Conservation (phyloP, 64 coral and sea anemone species). For the Porites lutea region DNA sequence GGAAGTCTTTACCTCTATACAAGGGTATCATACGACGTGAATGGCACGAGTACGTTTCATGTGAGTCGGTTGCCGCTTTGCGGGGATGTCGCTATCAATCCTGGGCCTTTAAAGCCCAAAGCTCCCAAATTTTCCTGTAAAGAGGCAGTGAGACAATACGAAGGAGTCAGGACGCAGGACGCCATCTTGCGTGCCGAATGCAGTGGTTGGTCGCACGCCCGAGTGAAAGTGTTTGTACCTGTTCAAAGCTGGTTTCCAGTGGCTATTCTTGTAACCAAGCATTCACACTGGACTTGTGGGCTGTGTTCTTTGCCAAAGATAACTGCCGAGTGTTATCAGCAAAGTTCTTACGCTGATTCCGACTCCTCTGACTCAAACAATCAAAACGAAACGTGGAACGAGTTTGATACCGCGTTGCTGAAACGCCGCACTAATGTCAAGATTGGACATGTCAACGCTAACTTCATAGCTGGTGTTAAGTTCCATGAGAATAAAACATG, state of each 20-base stretch:
- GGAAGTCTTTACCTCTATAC: constrained; percentile 17
- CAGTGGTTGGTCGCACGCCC: too few relatives aligned
- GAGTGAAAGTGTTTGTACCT: too few relatives aligned
- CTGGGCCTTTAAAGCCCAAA: constrained; percentile 17
- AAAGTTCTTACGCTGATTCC: neutral
- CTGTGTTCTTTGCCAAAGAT: constrained; percentile 1
- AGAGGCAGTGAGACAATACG: too few relatives aligned
- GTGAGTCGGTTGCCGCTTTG: constrained; percentile 36
- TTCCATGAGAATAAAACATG: neutral
- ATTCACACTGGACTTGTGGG: too few relatives aligned
- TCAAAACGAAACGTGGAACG: neutral
- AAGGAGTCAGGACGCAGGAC: too few relatives aligned
- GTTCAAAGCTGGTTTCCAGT: too few relatives aligned
- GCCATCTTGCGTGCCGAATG: too few relatives aligned
- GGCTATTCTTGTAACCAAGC: too few relatives aligned
- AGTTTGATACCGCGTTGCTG: neutral
- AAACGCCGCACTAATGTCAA: constrained; percentile 6
- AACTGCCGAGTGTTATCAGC: constrained; percentile 14
- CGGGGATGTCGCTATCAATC: constrained; percentile 57
- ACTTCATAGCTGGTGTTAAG: neutral
- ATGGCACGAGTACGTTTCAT: constrained; percentile 57
- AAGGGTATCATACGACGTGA: constrained; percentile 15
- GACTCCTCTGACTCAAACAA: neutral
- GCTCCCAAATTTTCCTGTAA: constrained; percentile 14
- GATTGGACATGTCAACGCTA: neutral